Percentiles rank a stretch among this genome's conserved stretches.
phyloP scores from a whole-genome alignment of 2,797 vertebrate species.

The Ceryle rudis region DNA sequence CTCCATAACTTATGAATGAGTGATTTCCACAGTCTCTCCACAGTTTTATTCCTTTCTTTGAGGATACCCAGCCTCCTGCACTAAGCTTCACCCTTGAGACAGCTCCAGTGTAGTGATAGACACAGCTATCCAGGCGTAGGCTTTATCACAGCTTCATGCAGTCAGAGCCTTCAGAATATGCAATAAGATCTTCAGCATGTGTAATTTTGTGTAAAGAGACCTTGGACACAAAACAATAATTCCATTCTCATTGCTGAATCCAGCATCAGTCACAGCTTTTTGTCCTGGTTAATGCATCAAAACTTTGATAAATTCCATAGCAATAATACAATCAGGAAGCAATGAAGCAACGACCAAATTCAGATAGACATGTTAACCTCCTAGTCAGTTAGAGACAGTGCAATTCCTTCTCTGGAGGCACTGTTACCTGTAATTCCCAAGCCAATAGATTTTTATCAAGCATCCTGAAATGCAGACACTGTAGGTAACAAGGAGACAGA shows the following conservation, averaged over 20 bases:
- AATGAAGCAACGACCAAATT: not conserved
- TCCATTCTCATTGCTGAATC: not conserved
- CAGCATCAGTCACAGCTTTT: not conserved
- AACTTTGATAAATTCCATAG: not conserved
- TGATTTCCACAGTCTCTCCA: not conserved
- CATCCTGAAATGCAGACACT: not conserved
- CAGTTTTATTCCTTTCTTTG: not conserved
- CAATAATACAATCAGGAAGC: not conserved
- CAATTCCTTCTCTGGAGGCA: not conserved
- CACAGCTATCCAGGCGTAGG: not conserved
- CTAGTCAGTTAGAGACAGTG: not conserved
- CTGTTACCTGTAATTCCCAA: not conserved
- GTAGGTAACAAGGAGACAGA: not conserved
- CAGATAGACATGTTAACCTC: not conserved
- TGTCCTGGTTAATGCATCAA: not conserved
- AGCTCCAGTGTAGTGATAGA: not conserved
- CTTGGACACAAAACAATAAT: not conserved
- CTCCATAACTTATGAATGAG: not conserved
- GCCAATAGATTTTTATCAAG: not conserved
- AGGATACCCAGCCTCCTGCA: not conserved
- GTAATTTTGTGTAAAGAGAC: not conserved
- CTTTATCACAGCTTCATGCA: not conserved
- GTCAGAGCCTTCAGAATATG: constrained; percentile 2
- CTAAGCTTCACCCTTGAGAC: not conserved
- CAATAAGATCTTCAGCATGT: not conserved